Base-by-base conservation (phyloP, 2,113 vertebrate genomes). In the Lota lota region DNA sequence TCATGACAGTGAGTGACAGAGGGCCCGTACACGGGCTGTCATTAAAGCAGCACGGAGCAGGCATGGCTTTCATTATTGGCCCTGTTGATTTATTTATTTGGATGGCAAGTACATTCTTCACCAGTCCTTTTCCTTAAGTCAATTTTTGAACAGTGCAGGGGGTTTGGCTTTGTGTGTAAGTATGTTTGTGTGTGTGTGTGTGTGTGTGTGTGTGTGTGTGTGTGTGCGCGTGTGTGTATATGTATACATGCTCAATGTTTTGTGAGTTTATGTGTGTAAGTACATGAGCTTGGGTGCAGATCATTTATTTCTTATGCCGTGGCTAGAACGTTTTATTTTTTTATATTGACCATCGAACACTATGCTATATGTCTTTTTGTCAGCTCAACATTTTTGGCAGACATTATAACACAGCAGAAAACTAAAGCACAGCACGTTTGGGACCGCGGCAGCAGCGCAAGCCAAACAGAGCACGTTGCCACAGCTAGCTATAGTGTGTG, bases 1-100 rank as follows among this genome's bases (percentile, higher is more conserved):
- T 69, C 67, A 71, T 79, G 81, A 86, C 74, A 86, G 72, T 82
- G 82, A 88, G 75, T 85, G 88, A 90, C 85, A 87, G 80, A 61
- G 72, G 80, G 76, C 79, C 82, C 70, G 56, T 73, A 80, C 80
- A 73, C 40, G 40, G 40, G 78, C 75, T 84, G 81, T 82, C 82
- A 88, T 89, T 89, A 88, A 85, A 86, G 71, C 72, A 1, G 78
- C 88, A 75, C 81, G 40, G 63, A 57, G 68, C 81, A 20, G 68
- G 88, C 69, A 91, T 88, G 88, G 87, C 75, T 88, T 89, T 87
- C 80, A 88, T 91, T 87, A 91, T 79, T 74, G 36, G 67, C 63
- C 73, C 72, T 10, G 61, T 63, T 85, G 84, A 88, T 89, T 88
- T 90, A 90, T 90, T 88, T 88, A 87, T 85, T 80, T 84, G 85